Conservation (phyloP, 2,797 vertebrate species). For the Hydrophis major region DNA sequence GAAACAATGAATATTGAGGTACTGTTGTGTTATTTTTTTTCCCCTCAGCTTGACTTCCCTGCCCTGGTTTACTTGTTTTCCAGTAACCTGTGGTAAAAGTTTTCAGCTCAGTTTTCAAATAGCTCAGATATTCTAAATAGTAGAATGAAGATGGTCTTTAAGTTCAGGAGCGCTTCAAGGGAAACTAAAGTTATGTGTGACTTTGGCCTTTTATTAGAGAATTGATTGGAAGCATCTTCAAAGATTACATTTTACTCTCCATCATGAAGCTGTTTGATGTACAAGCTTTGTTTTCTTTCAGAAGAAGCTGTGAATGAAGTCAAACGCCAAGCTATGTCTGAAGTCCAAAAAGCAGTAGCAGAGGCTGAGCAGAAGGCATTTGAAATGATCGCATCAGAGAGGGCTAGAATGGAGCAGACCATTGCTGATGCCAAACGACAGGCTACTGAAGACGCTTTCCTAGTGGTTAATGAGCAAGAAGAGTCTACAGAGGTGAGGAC, state of each 20-base stretch:
- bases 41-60: neutral
- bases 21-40: neutral
- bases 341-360: conserved; percentile 95
- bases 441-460: conserved; percentile 91
- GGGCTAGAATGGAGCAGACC: conserved; percentile 97
- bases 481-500: conserved; percentile 92
- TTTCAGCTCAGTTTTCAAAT: neutral
- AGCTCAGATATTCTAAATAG: neutral
- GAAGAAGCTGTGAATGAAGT: conserved; percentile 99
- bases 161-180: neutral
- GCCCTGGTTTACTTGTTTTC: neutral
- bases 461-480: conserved; percentile 96
- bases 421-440: conserved; percentile 93
- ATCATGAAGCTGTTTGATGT: conserved; percentile 15
- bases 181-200: neutral
- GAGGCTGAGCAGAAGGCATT: conserved; percentile 98
- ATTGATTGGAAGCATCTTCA: neutral
- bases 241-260: neutral
- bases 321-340: conserved; percentile 98
- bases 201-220: neutral
- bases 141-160: neutral
- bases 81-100: neutral
- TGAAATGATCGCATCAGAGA: conserved; percentile 93
- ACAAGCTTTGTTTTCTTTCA: conserved; percentile 73
- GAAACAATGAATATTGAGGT: neutral